Percentiles rank a stretch among this genome's conserved stretches.
Conservation (phyloP, 2,113 vertebrate species). For the Seriola quinqueradiata region DNA sequence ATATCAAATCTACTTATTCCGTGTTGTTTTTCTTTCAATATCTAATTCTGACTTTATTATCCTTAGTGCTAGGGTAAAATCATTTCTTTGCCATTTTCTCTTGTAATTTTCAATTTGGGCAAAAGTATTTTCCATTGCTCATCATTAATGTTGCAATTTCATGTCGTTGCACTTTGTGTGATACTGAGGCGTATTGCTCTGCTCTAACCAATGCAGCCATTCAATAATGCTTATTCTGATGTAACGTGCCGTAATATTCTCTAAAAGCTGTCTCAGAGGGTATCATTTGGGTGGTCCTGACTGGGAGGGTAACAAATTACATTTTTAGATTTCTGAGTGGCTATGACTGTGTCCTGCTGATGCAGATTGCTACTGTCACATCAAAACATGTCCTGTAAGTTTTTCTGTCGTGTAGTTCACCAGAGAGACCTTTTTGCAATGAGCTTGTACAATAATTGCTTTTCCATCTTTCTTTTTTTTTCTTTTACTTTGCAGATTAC, state of each 20-base stretch:
- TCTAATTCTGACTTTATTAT: conserved; percentile 35
- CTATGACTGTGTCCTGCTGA: conserved; percentile 34
- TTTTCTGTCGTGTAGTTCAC: conserved; percentile 35
- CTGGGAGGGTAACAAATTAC: conserved; percentile 53
- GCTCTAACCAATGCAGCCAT: conserved; percentile 33
- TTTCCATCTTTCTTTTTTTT: conserved; percentile 61
- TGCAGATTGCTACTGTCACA: conserved; percentile 28
- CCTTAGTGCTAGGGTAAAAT: background rate
- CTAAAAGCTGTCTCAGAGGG: conserved; percentile 40
- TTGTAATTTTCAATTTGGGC: conserved; percentile 26
- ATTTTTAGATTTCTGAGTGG: conserved; percentile 59
- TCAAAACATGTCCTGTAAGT: conserved; percentile 40
- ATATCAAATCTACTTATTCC: background rate
- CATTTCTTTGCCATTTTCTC: conserved; percentile 30
- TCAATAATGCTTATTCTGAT: conserved; percentile 55
- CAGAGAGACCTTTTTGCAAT: conserved; percentile 28
- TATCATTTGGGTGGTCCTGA: conserved; percentile 53
- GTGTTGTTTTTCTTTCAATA: conserved; percentile 4
- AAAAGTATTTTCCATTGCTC: conserved; percentile 24
- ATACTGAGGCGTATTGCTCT: conserved; percentile 32
- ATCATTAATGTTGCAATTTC: conserved; percentile 36
- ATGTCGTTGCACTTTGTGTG: conserved; percentile 30
- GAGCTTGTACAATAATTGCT: conserved; percentile 43
- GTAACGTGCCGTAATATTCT: conserved; percentile 60
- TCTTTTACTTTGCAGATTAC: conserved; percentile 86